Base-by-base conservation (phyloP, 2,888 invertebrate species). In the Pterobdella sp. region DNA sequence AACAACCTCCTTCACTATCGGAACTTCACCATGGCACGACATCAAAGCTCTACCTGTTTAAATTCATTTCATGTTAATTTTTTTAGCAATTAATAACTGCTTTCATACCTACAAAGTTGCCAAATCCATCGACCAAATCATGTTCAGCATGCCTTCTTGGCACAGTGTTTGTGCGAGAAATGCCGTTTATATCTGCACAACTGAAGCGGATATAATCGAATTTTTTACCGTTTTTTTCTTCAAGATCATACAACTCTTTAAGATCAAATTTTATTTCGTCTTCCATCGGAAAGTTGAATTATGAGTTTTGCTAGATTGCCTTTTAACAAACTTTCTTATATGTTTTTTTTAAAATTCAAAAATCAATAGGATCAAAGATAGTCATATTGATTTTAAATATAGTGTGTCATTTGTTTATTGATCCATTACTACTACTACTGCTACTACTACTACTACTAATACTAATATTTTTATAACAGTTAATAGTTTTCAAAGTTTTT, bases 181-280 rank as follows among this genome's bases (percentile, higher is more conserved):
- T 74, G 36, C 76, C 76, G 49, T 76, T 72, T 1, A 76, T 3
- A 42, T 76, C 76, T 0, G 73, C 68, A 26, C 75, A 68, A 14
- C 74, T 73, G 60, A 75, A 75, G n/a, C 75, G 70, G 31, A 75
- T 66, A 63, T 72, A 76, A 36, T 76, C 76, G 34, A 68, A 74
- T n/a, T 69, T 60, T 1, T 69, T 37, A 10, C 37, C 32, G 22
- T 37, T 36, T 22, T 70, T 70, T 32, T 69, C 26, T 69, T 69
- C 69, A 0, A 26, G 29, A 26, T 69, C 52, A n/a, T 37, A 7
- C 35, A 69, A 7, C 29, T 69, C 56, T 10, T 69, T 1, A 26
- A 69, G n/a, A 32, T 69, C 34, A 35, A 69, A 69, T 4, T 56
- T 56, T 56, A 42, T 42, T 42, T 42, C 42, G 7, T 42, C 42